Evolutionary conservation across 2,797 vertebrate genomes (phyloP).

Genomic region (Neopelma chrysocephalum): DNA sequence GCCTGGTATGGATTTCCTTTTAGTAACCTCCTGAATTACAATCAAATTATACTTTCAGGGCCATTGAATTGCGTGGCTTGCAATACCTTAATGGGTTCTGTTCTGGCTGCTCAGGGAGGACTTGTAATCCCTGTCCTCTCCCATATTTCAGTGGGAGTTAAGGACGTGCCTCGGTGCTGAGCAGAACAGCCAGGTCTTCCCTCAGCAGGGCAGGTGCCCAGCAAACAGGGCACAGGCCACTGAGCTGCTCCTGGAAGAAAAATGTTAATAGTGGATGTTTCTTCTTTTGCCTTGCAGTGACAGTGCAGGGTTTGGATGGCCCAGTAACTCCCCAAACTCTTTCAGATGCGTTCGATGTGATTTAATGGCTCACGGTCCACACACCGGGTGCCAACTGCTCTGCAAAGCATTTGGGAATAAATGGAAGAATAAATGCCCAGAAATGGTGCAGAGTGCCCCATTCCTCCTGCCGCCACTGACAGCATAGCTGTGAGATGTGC

Average conservation of each 20-base stretch:
- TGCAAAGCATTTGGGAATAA: neutral
- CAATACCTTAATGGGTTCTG: conserved; percentile 46
- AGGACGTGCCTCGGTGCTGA: neutral
- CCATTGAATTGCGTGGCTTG: conserved; percentile 29
- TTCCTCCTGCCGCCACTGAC: neutral
- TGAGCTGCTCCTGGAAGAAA: neutral
- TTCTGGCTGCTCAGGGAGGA: neutral
- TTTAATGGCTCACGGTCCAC: neutral
- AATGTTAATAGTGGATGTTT: neutral
- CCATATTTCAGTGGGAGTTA: neutral
- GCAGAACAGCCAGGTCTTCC: neutral
- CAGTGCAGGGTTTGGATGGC: neutral
- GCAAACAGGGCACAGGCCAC: neutral
- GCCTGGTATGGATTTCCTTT: conserved; percentile 58
- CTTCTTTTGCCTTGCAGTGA: neutral
- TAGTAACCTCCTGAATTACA: conserved; percentile 59
- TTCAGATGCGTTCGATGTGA: neutral
- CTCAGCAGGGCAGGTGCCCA: neutral
- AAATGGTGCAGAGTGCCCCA: neutral
- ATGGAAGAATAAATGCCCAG: neutral
- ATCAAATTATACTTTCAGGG: conserved; percentile 49
- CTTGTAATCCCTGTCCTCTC: neutral
- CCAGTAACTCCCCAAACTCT: neutral
- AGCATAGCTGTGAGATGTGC: neutral
- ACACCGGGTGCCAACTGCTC: neutral